Conservation (phyloP, 1,140 invertebrate genomes). For the Chionoecetes opilio region DNA sequence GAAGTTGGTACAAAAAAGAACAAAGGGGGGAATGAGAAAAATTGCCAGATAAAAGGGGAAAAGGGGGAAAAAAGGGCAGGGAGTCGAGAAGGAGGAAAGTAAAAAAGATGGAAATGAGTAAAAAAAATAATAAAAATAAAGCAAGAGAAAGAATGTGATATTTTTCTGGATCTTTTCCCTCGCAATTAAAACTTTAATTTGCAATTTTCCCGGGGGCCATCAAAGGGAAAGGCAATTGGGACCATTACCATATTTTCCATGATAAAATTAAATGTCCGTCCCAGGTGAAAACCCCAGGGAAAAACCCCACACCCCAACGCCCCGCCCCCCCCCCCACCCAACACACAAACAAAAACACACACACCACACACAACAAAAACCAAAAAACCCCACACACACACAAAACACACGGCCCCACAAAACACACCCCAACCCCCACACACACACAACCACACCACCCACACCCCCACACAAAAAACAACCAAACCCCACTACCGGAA, state of each 20-base stretch:
- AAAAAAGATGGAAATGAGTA: background rate
- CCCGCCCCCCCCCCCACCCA: too few relatives aligned
- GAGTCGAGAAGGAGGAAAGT: background rate
- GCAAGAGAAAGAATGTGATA: background rate
- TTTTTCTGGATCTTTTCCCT: background rate
- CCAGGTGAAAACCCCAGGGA: too few relatives aligned
- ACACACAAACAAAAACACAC: background rate
- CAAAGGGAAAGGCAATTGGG: background rate
- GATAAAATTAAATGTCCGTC: background rate
- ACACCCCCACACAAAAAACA: too few relatives aligned
- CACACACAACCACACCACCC: background rate
- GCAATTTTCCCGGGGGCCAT: background rate
- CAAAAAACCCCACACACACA: too few relatives aligned
- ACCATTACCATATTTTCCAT: slow-evolving; percentile 2
- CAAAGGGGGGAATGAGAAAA: background rate
- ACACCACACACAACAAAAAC: slow-evolving; percentile 12
- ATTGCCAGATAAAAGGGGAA: too few relatives aligned
- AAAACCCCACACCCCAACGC: too few relatives aligned
- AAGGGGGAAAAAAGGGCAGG: background rate
- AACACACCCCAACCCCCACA: too few relatives aligned
- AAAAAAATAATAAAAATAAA: background rate
- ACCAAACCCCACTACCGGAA: too few relatives aligned
- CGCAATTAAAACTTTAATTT: background rate
- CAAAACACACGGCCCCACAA: background rate
- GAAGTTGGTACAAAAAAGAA: background rate